Base-by-base conservation (phyloP, 2,113 vertebrate species). In the Opisthocomus hoazin region DNA sequence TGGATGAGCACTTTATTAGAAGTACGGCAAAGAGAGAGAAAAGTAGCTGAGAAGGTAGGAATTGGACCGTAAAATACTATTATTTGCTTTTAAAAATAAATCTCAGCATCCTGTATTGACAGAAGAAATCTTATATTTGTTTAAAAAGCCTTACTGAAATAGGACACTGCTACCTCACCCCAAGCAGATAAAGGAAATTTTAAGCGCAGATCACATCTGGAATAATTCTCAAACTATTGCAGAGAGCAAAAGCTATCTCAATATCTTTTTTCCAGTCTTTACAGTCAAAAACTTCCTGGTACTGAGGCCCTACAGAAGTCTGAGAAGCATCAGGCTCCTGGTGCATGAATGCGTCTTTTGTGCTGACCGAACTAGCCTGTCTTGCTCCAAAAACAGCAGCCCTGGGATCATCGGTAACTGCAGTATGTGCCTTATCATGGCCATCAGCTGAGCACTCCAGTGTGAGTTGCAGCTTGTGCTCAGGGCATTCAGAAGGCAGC, bases 391-490 rank as follows among this genome's bases (percentile, higher is more conserved):
- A 51, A 83, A 36, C 43, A 12, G 0, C 32, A 51, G 17, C 48
- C 16, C 81, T 57, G 19, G 36, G 54, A 90, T 11, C 54, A 46
- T 0, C 7, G 11, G 15, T 20, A 63, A 41, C 9, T 15, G 23
- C 12, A 70, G 43, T 18, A 29, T 0, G 0, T 43, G 46, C 15
- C 54, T 50, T 27, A 20, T 50, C 0, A 0, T 2, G 39, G 22
- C 26, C 34, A 83, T 14, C 48, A 48, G 30, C 34, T 29, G 71
- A 74, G 81, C 26, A 30, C 39, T 22, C 26, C 3, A 3, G 26
- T 1, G 5, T 1, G 21, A 46, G 29, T 10, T 32, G 36, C 77
- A 73, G 7, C 16, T 34, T 53, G 20, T 46, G 22, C 24, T 41
- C 22, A 30, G n/a, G 39, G 17, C 37, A 21, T 13, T 46, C 45